These are phyloP conservation scores for Acrocephalus arundinaceus DNA, from an alignment of 2,113 vertebrate genomes.

Conservation along the genomic window DNA sequence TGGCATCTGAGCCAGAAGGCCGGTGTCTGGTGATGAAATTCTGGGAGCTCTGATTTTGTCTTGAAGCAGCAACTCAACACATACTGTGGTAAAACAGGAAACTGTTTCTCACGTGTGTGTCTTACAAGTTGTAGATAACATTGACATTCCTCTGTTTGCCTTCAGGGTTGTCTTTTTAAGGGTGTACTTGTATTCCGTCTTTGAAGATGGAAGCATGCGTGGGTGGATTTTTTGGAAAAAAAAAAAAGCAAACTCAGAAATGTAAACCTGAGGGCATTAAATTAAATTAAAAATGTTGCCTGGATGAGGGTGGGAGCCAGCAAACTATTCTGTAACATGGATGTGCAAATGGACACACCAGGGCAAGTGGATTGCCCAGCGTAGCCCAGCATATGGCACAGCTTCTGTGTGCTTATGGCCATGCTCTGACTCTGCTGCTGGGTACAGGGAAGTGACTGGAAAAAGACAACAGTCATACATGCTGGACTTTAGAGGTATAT, in stretches of 20 bases:
- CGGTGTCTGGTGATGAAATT: neutral
- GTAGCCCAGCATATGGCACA: fast-evolving
- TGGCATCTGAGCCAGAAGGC: neutral
- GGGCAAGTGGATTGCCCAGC: neutral
- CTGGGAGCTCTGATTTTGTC: neutral
- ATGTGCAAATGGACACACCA: fast-evolving
- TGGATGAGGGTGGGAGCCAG: neutral
- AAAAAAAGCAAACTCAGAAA: neutral
- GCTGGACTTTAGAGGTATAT: neutral
- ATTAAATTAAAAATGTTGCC: neutral
- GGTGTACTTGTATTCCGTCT: fast-evolving
- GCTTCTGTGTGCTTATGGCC: neutral
- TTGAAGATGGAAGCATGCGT: neutral
- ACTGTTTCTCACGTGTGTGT: neutral
- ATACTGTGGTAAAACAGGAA: neutral
- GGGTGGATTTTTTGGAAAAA: neutral
- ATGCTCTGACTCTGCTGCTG: neutral
- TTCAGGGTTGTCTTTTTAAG: neutral
- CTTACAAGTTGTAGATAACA: neutral
- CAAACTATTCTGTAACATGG: neutral
- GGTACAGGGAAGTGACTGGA: neutral
- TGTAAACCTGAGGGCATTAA: neutral
- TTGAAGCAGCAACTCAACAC: neutral
- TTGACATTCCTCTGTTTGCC: neutral
- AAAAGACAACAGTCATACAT: neutral